These are phyloP conservation scores for Pangasius krempfi DNA, from an alignment of 2,797 vertebrate species.

Conservation along the genomic window DNA sequence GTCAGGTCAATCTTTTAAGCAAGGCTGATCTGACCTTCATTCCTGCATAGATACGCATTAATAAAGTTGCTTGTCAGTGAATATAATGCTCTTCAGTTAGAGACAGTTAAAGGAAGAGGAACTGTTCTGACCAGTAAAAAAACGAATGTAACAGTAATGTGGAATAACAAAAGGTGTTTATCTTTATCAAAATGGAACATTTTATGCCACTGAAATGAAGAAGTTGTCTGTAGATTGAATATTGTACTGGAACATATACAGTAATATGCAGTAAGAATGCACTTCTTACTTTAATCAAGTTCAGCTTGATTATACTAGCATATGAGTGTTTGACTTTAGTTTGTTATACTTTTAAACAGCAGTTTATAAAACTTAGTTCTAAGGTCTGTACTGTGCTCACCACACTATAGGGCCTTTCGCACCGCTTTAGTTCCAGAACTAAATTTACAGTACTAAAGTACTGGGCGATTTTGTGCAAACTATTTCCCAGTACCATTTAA, in stretches of 20 bases:
- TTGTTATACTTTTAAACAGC: not conserved
- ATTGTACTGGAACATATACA: not conserved
- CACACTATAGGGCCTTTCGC: not conserved
- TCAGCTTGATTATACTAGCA: not conserved
- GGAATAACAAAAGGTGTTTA: not conserved
- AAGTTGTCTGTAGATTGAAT: not conserved
- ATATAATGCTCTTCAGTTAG: not conserved
- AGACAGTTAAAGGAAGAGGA: slow-evolving; percentile 10
- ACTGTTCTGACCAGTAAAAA: not conserved
- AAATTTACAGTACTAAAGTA: too few species aligned
- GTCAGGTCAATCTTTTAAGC: not conserved
- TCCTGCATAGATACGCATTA: not conserved
- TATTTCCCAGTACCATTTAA: too few species aligned
- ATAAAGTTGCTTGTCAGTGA: not conserved
- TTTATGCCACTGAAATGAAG: not conserved
- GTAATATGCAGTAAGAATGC: not conserved
- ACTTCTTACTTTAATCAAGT: not conserved
- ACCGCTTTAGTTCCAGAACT: too few species aligned
- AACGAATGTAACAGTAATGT: not conserved
- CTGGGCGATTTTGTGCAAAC: too few species aligned
- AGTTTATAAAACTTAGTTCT: not conserved
- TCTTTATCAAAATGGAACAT: not conserved
- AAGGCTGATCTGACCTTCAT: not conserved
- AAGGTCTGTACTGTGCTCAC: not conserved
- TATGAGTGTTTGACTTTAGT: not conserved